Percentiles rank a stretch among this genome's conserved stretches.
Evolutionary conservation across 2,797 vertebrate genomes (phyloP).

Genomic region (Sebastes flavidus): DNA sequence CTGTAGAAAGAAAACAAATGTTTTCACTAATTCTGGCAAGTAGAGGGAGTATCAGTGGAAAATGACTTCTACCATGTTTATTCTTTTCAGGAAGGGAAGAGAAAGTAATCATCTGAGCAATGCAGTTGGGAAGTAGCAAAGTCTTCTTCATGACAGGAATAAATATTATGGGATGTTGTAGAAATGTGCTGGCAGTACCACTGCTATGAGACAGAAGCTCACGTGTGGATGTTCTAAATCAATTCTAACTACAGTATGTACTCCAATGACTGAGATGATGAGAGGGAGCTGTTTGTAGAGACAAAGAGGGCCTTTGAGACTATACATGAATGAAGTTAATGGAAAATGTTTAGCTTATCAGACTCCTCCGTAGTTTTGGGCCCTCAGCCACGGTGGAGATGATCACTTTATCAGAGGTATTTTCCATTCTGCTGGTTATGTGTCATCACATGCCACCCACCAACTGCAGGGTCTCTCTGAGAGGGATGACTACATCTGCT

Average conservation of each 20-base stretch:
- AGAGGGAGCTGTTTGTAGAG: constrained; percentile 34
- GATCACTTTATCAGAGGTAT: constrained; percentile 80
- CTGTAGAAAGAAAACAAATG: neutral
- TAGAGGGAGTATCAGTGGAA: constrained; percentile 17
- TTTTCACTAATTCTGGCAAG: neutral
- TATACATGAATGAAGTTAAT: constrained; percentile 51
- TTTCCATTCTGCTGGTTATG: constrained; percentile 76
- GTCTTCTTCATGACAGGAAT: neutral
- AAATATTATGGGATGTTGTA: neutral
- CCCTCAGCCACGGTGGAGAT: constrained; percentile 60
- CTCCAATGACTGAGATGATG: constrained; percentile 2
- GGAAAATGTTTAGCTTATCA: constrained; percentile 73
- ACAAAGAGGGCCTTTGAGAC: constrained; percentile 56
- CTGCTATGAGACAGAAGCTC: neutral
- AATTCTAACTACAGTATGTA: neutral
- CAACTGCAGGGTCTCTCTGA: constrained; percentile 69
- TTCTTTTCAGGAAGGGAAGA: constrained; percentile 11
- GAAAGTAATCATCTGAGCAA: neutral
- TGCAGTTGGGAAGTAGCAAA: neutral
- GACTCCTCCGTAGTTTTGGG: constrained; percentile 48
- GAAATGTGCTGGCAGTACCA: neutral
- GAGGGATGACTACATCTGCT: constrained; percentile 59
- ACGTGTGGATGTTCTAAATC: neutral
- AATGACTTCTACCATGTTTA: constrained; percentile 23
- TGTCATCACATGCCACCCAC: constrained; percentile 77